Base-by-base conservation (phyloP, 2,113 vertebrate species). In the Caranx ignobilis region DNA sequence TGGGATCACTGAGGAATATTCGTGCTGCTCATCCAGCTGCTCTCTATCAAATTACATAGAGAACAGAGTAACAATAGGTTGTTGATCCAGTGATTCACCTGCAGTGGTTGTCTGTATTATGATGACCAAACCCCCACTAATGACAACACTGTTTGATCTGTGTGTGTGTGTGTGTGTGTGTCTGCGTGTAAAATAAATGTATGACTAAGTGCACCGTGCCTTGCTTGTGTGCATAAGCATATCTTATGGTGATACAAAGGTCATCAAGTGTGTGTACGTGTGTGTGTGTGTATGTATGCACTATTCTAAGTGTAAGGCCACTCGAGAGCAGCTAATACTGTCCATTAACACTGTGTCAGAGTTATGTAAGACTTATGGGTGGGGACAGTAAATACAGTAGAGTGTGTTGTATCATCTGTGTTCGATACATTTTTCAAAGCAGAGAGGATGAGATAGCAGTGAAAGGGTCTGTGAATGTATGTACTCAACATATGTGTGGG, bases 51-150 rank as follows among this genome's bases (percentile, higher is more conserved):
- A 81, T 85, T 74, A 79, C 87, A 83, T 11, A 11, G 37, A 88
- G 55, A 66, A 54, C 61, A 57, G 47, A 67, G 64, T 19, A 56
- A 90, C 84, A 92, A 91, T 75, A 60, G 85, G 32, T 34, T 90
- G 87, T 88, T 91, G 82, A 81, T 74, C 48, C 65, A 81, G 34
- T 81, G 72, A 84, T 75, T 90, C 83, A 87, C 70, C 77, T 21
- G 47, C 62, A 54, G 66, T 16, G 21, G 45, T 11, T 43, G 2
- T 72, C 62, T 71, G 57, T 83, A 85, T 79, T 83, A 67, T 79
- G 85, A 77, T 73, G 62, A 86, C 64, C 71, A 75, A 77, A 85
- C 50, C 47, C 73, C 71, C 77, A 18, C 34, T 56, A 39, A 73
- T 62, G 74, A 86, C 71, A 77, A 37, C 76, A n/a, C 32, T 59